These are phyloP conservation scores for Cryptoleucopteryx plumbea DNA, from an alignment of 2,113 vertebrate genomes.

Conservation along the genomic window DNA sequence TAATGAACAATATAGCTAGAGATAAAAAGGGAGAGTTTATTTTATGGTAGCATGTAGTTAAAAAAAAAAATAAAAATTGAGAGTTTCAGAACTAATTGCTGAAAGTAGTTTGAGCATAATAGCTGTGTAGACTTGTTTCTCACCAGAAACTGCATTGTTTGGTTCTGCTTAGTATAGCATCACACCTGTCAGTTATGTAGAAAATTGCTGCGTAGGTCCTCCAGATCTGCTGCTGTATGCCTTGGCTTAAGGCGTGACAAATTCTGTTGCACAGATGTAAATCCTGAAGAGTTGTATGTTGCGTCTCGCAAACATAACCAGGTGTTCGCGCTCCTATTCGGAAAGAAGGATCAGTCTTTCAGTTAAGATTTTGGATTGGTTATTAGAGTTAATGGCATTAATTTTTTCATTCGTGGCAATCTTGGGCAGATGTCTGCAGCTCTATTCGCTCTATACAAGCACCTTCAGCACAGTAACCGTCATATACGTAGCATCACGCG, in stretches of 20 bases:
- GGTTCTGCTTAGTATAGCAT: not conserved
- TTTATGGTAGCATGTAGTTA: not conserved
- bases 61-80: not conserved
- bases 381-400: not conserved
- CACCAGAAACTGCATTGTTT: not conserved
- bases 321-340: not conserved
- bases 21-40: not conserved
- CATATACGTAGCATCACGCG: fast-evolving
- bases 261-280: not conserved
- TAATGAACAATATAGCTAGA: not conserved
- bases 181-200: not conserved
- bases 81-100: not conserved
- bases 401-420: not conserved
- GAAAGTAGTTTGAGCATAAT: not conserved
- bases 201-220: not conserved
- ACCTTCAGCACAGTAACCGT: not conserved
- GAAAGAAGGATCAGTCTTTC: not conserved
- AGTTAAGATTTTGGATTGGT: not conserved
- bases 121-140: not conserved
- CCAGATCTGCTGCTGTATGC: not conserved
- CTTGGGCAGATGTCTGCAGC: not conserved
- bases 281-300: not conserved
- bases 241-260: not conserved
- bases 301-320: not conserved
- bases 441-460: not conserved